phyloP scores from a whole-genome alignment of 2,797 vertebrate genomes.

The Simalia tracyae region DNA sequence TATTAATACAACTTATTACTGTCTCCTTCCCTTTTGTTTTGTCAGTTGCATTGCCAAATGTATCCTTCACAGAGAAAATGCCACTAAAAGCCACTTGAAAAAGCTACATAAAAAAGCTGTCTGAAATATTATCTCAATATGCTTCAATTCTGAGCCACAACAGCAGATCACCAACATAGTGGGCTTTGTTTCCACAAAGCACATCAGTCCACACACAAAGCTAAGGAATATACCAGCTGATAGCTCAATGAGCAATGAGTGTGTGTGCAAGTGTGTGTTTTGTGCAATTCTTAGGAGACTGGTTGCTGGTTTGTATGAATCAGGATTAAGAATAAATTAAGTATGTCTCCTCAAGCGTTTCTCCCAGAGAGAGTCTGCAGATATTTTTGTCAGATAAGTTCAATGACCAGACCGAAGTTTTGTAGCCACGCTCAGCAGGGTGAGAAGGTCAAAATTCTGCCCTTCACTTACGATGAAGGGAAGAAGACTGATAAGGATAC shows the following conservation, averaged over 20 bases:
- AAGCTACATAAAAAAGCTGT: neutral
- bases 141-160: slow-evolving; percentile 27
- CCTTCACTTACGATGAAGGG: neutral
- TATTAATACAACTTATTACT: neutral
- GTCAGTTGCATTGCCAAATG: neutral
- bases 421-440: slow-evolving; percentile 39
- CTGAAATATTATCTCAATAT: slow-evolving; percentile 29
- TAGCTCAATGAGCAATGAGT: slow-evolving; percentile 46
- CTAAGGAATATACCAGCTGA: slow-evolving; percentile 38
- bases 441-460: slow-evolving; percentile 8
- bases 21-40: neutral
- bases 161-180: slow-evolving; percentile 30
- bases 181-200: slow-evolving; percentile 40
- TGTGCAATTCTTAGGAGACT: slow-evolving; percentile 29
- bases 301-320: slow-evolving; percentile 47
- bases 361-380: slow-evolving; percentile 43
- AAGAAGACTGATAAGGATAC: neutral
- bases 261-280: slow-evolving; percentile 35
- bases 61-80: neutral
- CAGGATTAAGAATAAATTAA: slow-evolving; percentile 49
- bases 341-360: slow-evolving; percentile 29
- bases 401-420: slow-evolving; percentile 38
- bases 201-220: slow-evolving; percentile 5
- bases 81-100: slow-evolving; percentile 23
- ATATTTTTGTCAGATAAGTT: slow-evolving; percentile 59